Evolutionary conservation across 2,113 vertebrate species (phyloP), one percentile per base, ranked within the genome.

Genomic region (Tyto alba): DNA sequence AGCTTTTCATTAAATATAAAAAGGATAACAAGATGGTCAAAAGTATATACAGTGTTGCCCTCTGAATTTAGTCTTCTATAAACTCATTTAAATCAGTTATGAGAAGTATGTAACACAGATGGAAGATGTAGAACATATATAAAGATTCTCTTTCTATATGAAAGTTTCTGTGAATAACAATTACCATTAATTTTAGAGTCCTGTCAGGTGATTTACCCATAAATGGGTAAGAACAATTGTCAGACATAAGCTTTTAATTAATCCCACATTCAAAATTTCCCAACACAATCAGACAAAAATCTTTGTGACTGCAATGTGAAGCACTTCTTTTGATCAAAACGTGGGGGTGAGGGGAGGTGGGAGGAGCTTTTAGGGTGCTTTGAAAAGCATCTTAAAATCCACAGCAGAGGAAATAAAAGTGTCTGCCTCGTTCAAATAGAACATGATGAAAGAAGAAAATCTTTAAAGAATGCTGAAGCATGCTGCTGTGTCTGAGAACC

Each of bases 341-440:
- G 9, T 5, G 6, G 10, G 11, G 2, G 5, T 32, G 6, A 17
- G 19, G 10, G 3, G 25, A 2, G 7, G 30, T n/a, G 7, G 3
- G 38, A 10, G 4, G 40, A 41, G 9, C 9, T 66, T 67, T 55
- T 56, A 63, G 59, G 50, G 18, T 68, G 17, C 23, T 68, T 63
- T 38, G 53, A 85, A 85, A 77, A 52, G 7, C 16, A 30, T 30
- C 48, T 56, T 76, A 45, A 75, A 56, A 85, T 34, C 0, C 43
- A 56, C 8, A 75, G 32, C 13, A 9, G 11, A 55, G 19, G 3
- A 93, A 90, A 77, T 2, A 57, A 64, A 47, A 50, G 9, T 3
- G 13, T 26, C n/a, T 36, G 32, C 12, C 7, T 27, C 14, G 69
- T 47, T 56, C 41, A 57, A 75, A 69, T 2, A 80, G 20, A 55